These are phyloP conservation scores for Micromesistius poutassou DNA, from an alignment of 2,797 vertebrate genomes.

Conservation along the genomic window DNA sequence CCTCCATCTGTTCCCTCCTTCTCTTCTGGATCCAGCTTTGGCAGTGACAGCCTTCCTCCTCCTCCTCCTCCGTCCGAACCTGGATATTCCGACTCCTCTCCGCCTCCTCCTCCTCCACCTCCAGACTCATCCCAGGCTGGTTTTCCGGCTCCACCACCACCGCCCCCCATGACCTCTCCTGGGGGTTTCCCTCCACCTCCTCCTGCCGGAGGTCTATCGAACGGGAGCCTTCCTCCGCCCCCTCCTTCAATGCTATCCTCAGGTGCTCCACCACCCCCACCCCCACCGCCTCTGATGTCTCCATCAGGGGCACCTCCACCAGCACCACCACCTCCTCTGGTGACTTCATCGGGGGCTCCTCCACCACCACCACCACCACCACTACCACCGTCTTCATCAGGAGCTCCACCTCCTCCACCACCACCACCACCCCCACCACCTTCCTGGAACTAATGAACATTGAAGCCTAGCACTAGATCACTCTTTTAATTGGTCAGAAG, in stretches of 20 bases:
- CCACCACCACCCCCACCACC: slow-evolving; percentile 27
- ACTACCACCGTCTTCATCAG: neutral
- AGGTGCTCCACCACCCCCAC: slow-evolving; percentile 22
- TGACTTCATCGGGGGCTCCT: neutral
- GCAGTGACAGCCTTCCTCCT: slow-evolving; percentile 11
- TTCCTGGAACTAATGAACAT: slow-evolving; percentile 1
- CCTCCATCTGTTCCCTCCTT: slow-evolving; percentile 67
- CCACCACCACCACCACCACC: slow-evolving; percentile 21
- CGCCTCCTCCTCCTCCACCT: slow-evolving; percentile 37
- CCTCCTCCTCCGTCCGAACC: neutral
- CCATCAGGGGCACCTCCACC: slow-evolving; percentile 6
- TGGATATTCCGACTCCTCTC: slow-evolving; percentile 2
- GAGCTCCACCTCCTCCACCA: neutral
- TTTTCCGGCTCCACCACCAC: slow-evolving; percentile 29
- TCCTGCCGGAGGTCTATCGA: neutral
- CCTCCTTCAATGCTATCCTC: slow-evolving; percentile 15
- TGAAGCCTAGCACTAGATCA: neutral
- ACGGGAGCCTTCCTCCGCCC: slow-evolving; percentile 30
- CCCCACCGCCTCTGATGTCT: slow-evolving; percentile 18
- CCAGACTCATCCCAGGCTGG: slow-evolving; percentile 28
- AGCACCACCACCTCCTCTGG: slow-evolving; percentile 25
- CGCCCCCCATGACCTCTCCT: slow-evolving; percentile 36
- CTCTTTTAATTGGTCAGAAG: neutral
- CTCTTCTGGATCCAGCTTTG: slow-evolving; percentile 10
- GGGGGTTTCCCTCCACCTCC: slow-evolving; percentile 38